Base-by-base conservation (phyloP, 1,140 invertebrate genomes). In the Drosophila simulans region DNA sequence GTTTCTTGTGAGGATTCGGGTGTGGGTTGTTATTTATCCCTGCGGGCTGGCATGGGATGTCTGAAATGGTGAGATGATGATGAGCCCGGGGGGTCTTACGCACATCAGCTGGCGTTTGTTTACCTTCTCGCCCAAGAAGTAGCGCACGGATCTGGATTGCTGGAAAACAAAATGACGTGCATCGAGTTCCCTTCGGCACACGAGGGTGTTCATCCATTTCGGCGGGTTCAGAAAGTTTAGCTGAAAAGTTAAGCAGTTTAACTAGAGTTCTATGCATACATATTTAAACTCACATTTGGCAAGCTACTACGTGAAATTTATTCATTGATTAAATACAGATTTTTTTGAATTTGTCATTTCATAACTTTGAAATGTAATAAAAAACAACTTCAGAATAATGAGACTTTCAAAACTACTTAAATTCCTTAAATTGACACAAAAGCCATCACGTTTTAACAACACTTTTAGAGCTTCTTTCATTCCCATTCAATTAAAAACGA, bases 51-150 rank as follows among this genome's bases (percentile, higher is more conserved):
- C 27, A 11, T 49, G 43, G 10, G 15, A 34, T 66, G 46, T 34
- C 53, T 42, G n/a, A 11, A 17, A 42, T 62, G 25, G 15, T 20
- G 49, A 27, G 15, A 20, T 25, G 31, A n/a, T 27, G 59, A 20
- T 31, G 48, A 22, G 20, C 27, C 42, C 22, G 31, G 69, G 56
- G 31, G 62, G 58, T 56, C 51, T 69, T 48, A 69, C 81, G 69
- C 75, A 78, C 66, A 78, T 78, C 83, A 85, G 74, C 83, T 78
- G 82, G 71, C 74, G 83, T 71, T 86, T 85, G 82, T 82, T 88
- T 88, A 82, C 76, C 22, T 53, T 78, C 43, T 56, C 46, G 31
- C 27, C 40, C 54, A 68, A 69, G 63, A 53, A 85, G 81, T 85
- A 78, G 81, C 73, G 82, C 77, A 59, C 25, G 65, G 59, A 81